Conservation (phyloP, 1,140 invertebrate genomes). For the Drosophila bocki region DNA sequence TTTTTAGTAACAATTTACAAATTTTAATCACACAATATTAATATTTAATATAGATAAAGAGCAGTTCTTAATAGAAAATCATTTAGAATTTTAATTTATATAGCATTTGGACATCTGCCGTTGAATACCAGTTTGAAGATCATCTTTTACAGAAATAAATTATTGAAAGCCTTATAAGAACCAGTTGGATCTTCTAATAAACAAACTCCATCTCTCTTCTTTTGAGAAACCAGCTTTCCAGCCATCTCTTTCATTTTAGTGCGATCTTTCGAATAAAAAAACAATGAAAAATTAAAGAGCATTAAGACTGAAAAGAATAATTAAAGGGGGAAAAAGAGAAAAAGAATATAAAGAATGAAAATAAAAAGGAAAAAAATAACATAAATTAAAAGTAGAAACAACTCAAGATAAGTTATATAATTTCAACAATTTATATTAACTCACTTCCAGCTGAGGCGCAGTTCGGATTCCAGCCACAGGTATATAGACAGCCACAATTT, state of each 20-base stretch:
- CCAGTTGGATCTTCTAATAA: conserved; percentile 13
- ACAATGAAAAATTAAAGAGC: background rate
- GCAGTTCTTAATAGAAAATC: background rate
- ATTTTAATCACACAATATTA: background rate
- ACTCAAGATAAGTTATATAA: no score
- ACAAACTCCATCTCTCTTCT: background rate
- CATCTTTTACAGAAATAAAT: background rate
- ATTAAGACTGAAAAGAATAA: conserved; percentile 16
- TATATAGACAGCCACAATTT: conserved; percentile 22
- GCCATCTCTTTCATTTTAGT: conserved; percentile 36
- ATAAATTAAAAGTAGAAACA: conserved; percentile 21
- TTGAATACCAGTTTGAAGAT: background rate
- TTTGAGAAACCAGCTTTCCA: background rate
- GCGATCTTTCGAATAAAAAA: conserved; percentile 19
- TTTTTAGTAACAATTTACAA: background rate
- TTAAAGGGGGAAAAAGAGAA: background rate
- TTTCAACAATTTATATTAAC: no score
- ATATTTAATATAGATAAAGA: background rate
- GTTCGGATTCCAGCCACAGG: conserved; percentile 54
- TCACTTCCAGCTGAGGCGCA: conserved; percentile 39
- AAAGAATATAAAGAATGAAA: conserved; percentile 8
- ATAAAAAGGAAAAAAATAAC: background rate
- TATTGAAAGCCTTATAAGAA: background rate
- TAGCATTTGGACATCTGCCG: background rate
- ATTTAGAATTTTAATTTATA: background rate